phyloP scores from a whole-genome alignment of 2,797 vertebrate species.

The Mormyrus proboscirostris region DNA sequence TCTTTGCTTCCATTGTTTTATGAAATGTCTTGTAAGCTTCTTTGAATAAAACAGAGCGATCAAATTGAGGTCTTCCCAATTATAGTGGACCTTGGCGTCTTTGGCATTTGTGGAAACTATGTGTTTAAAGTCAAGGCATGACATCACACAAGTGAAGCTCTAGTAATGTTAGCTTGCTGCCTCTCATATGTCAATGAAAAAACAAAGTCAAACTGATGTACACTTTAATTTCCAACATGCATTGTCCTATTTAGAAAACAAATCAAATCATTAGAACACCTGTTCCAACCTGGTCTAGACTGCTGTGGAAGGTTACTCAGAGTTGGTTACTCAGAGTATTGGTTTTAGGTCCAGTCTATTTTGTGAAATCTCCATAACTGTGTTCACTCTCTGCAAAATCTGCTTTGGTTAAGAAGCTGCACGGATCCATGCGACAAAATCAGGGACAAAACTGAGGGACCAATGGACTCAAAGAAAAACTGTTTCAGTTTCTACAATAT shows the following conservation, averaged over 20 bases:
- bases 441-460: background rate
- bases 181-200: background rate
- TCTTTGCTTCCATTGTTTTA: background rate
- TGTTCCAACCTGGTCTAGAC: no score
- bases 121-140: background rate
- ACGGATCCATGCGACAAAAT: background rate
- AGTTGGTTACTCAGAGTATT: background rate
- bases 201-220: background rate
- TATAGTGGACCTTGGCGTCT: background rate
- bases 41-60: background rate
- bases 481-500: background rate
- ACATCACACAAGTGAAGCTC: background rate
- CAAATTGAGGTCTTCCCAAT: background rate
- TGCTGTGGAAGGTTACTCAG: background rate
- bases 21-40: background rate
- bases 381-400: background rate
- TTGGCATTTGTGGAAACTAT: background rate
- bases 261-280: background rate
- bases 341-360: background rate
- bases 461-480: background rate
- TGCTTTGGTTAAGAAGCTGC: background rate
- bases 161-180: background rate
- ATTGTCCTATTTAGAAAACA: background rate
- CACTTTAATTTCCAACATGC: background rate
- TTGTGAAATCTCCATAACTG: background rate